These are phyloP conservation scores for Tinea pellionella DNA, from an alignment of 2,888 invertebrate species.

Conservation along the genomic window DNA sequence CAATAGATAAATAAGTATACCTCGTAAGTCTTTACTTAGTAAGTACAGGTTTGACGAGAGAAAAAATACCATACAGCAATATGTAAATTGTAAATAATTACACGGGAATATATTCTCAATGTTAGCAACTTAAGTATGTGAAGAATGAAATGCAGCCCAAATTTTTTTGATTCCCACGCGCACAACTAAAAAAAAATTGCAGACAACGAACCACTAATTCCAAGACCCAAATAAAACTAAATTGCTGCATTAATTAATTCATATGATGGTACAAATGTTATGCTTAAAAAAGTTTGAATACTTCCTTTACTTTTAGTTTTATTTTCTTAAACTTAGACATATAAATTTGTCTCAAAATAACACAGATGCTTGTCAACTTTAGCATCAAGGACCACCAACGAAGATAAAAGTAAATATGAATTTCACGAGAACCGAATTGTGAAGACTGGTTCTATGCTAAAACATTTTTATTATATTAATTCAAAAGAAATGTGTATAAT, in stretches of 20 bases:
- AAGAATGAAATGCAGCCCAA: conserved; percentile 15
- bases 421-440: background rate
- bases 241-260: conserved; percentile 20
- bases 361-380: background rate
- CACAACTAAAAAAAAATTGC: conserved; percentile 31
- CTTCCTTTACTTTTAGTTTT: conserved; percentile 10
- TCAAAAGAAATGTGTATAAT: background rate
- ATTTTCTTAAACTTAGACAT: conserved; percentile 8
- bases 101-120: background rate
- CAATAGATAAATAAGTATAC: too few species aligned
- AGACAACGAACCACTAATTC: conserved; percentile 30
- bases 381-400: background rate
- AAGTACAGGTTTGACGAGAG: too few species aligned
- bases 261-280: background rate
- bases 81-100: background rate
- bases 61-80: background rate
- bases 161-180: conserved; percentile 29
- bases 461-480: background rate
- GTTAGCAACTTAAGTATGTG: background rate
- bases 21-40: too few species aligned
- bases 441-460: background rate
- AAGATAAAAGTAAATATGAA: background rate
- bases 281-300: background rate
- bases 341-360: too few species aligned
- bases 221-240: background rate